Conservation (phyloP, 2,797 vertebrate species). For the Bucorvus abyssinicus region DNA sequence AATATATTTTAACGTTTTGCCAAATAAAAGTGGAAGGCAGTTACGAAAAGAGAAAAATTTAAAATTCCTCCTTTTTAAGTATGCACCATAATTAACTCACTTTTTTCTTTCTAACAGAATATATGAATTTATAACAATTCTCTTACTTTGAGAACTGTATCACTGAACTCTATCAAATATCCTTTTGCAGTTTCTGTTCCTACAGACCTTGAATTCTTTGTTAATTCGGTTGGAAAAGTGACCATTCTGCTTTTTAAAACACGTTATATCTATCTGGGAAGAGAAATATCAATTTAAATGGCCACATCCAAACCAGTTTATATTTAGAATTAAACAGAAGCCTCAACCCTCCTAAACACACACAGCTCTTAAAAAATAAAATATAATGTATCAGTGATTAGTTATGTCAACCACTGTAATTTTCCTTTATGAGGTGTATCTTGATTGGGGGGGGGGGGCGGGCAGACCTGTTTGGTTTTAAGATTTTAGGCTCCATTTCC, state of each 20-base stretch:
- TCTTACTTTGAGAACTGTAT: not conserved
- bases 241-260: not conserved
- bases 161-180: not conserved
- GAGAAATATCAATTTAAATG: not conserved
- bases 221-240: not conserved
- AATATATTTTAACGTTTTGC: not conserved
- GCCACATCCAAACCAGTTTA: not conserved
- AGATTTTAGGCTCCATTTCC: not conserved
- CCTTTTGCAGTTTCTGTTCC: not conserved
- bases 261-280: not conserved
- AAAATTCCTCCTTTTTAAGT: not conserved
- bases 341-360: not conserved
- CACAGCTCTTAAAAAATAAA: not conserved
- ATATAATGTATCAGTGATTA: not conserved
- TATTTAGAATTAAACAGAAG: not conserved
- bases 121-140: not conserved
- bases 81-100: not conserved
- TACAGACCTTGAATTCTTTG: not conserved
- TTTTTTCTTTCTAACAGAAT: not conserved
- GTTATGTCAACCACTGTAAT: not conserved
- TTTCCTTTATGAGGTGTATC: not conserved
- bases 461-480: not conserved
- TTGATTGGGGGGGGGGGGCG: rapidly evolving
- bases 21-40: not conserved
- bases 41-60: not conserved